A percentile compares a stretch with the other conserved stretches of the same genome.
Conservation (phyloP, 2,797 vertebrate species). For the Argentina silus region DNA sequence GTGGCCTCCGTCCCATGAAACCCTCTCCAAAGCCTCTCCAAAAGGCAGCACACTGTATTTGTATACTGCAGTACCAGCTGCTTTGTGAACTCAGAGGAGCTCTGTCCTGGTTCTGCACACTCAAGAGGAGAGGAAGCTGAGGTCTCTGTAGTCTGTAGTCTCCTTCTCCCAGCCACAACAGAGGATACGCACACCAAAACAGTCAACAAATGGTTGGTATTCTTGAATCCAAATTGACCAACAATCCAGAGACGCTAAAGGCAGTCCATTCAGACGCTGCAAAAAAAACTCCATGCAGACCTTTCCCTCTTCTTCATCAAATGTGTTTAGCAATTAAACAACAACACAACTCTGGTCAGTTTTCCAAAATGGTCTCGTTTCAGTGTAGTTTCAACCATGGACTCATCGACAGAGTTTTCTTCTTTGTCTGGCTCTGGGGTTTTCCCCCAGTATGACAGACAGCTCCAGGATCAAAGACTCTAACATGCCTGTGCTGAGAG, state of each 20-base stretch:
- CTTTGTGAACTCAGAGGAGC: slow-evolving; percentile 40
- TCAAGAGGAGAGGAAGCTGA: slow-evolving; percentile 26
- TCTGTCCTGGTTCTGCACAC: slow-evolving; percentile 21
- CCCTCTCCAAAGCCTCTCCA: slow-evolving; percentile 6
- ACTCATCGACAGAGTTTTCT: not conserved
- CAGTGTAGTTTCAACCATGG: not conserved
- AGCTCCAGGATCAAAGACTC: slow-evolving; percentile 52
- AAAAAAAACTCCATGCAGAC: no score
- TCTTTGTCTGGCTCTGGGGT: not conserved
- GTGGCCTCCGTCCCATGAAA: slow-evolving; percentile 11
- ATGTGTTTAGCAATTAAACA: no score
- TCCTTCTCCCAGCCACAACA: slow-evolving; percentile 8
- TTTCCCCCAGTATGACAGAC: slow-evolving; percentile 32
- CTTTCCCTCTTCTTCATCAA: no score
- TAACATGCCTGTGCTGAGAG: slow-evolving; percentile 30
- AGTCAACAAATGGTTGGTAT: slow-evolving; percentile 15
- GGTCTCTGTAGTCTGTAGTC: slow-evolving; percentile 15
- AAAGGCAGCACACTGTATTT: slow-evolving; percentile 36
- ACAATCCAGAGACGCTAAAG: not conserved
- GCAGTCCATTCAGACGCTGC: not conserved
- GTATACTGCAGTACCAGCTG: slow-evolving; percentile 47
- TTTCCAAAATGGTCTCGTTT: not conserved
- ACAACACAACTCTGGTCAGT: not conserved
- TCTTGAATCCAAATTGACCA: slow-evolving; percentile 2
- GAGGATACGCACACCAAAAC: slow-evolving; percentile 27